Evolutionary conservation across 2,797 vertebrate genomes (phyloP), one percentile per base, ranked within the genome.

Genomic region (Propithecus deckenii): DNA sequence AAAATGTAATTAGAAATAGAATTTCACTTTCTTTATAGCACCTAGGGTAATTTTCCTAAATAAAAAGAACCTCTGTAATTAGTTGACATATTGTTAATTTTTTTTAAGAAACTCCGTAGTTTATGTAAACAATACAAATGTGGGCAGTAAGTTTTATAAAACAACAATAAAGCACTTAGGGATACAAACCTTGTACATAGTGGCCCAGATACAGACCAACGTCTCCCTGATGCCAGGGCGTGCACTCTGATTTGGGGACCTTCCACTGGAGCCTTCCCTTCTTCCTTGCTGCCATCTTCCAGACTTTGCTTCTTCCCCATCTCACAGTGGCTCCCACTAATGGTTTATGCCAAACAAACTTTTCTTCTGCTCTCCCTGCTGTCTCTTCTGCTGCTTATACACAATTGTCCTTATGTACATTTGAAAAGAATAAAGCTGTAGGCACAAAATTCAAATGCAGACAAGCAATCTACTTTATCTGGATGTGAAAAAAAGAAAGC

Each of bases 1-100:
- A 38, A 69, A 94, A 57, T 28, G 9, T 83, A 65, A 90, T 38
- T 88, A 12, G 22, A 94, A 84, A 72, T 93, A 57, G 38, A 95
- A 84, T 93, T 63, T 30, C 3, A 5, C 2, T 25, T 30, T 95
- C 48, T 81, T 89, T 59, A 67, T 46, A 85, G 5, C 41, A 89
- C 14, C 10, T 5, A 55, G 35, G n/a, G 3, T 74, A n/a, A 32
- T 48, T 94, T 50, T 85, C 38, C 57, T 65, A 86, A 65, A 28
- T 86, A 52, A 95, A 88, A 57, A 32, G 61, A 69, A 86, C 0
- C 11, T 86, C 69, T 35, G 7, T 57, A n/a, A 59, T 55, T 87
- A 81, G 23, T 41, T 50, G 20, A 79, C 11, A 32, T 13, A 20
- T 14, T 32, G 22, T 32, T 72, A 41, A 57, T 48, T 57, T 71